These are phyloP conservation scores for Cryptocephalus moraei DNA, from an alignment of 2,888 invertebrate genomes.

Conservation along the genomic window DNA sequence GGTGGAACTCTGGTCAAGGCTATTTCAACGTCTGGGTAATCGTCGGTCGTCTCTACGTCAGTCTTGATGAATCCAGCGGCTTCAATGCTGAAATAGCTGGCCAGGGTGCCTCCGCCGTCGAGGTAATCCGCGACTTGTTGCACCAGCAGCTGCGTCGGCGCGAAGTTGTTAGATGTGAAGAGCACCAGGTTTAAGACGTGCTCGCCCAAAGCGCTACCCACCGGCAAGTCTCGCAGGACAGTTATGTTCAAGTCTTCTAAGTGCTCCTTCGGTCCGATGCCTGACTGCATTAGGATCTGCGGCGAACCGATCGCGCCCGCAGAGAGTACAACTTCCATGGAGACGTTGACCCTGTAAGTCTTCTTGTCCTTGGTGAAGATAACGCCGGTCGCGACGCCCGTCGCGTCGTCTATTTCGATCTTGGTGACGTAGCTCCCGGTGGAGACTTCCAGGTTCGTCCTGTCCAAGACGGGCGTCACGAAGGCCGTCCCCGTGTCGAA, in stretches of 20 bases:
- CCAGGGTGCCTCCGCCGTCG: conserved; percentile 7
- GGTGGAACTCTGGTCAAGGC: neutral
- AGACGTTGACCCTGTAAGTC: conserved; percentile 44
- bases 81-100: neutral
- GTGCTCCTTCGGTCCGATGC: conserved; percentile 57
- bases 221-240: conserved; percentile 54
- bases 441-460: conserved; percentile 58
- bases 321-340: conserved; percentile 63
- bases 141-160: neutral
- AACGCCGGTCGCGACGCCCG: conserved; percentile 52
- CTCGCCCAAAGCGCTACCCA: conserved; percentile 68
- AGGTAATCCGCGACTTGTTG: conserved; percentile 44
- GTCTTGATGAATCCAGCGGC: neutral
- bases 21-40: neutral
- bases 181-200: conserved; percentile 60
- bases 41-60: neutral
- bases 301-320: conserved; percentile 74
- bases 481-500: conserved; percentile 70
- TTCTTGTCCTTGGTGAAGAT: conserved; percentile 51
- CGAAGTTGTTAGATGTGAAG: conserved; percentile 54
- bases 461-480: conserved; percentile 50
- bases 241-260: conserved; percentile 47
- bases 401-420: conserved; percentile 48
- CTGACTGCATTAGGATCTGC: conserved; percentile 73
- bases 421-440: conserved; percentile 55